Evolutionary conservation across 1,140 invertebrate genomes (phyloP).

Genomic region (Drosophila lini): DNA sequence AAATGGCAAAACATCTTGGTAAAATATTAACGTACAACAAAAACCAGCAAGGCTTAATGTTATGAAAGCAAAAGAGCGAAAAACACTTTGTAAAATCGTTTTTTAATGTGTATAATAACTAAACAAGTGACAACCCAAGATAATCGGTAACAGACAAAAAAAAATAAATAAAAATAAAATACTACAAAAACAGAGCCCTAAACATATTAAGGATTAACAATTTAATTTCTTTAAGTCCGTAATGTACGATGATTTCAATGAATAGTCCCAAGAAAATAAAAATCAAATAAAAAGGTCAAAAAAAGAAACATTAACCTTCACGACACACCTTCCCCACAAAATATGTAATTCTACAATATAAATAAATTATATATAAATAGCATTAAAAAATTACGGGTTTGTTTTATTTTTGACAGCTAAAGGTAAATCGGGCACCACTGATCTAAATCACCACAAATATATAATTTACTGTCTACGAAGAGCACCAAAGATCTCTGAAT

Average conservation of each 20-base stretch:
- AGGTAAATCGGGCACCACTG: too few species aligned
- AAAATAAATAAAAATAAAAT: background rate
- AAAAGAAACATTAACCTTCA: constrained; percentile 39
- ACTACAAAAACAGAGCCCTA: constrained; percentile 34
- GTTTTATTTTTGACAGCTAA: constrained; percentile 1
- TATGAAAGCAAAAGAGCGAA: constrained; percentile 42
- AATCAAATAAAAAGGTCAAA: constrained; percentile 19
- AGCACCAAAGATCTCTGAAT: background rate
- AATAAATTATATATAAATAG: constrained; percentile 84
- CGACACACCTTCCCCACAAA: constrained; percentile 50
- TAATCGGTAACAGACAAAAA: constrained; percentile 19
- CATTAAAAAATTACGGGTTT: constrained; percentile 58
- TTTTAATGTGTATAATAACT: constrained; percentile 71
- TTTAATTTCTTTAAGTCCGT: constrained; percentile 72
- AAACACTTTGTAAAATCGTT: constrained; percentile 76
- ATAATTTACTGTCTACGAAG: background rate
- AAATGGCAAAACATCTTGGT: constrained; percentile 57
- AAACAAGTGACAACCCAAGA: constrained; percentile 44
- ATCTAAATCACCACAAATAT: too few species aligned
- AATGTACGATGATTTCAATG: constrained; percentile 67
- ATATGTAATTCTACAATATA: constrained; percentile 83
- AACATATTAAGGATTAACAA: constrained; percentile 54
- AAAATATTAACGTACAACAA: constrained; percentile 34
- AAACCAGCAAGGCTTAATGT: constrained; percentile 55
- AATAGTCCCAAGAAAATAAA: constrained; percentile 35